Percentiles rank a stretch among this genome's conserved stretches.
Evolutionary conservation across 2,888 invertebrate species (phyloP).

Genomic region (Drosophila mimetica): DNA sequence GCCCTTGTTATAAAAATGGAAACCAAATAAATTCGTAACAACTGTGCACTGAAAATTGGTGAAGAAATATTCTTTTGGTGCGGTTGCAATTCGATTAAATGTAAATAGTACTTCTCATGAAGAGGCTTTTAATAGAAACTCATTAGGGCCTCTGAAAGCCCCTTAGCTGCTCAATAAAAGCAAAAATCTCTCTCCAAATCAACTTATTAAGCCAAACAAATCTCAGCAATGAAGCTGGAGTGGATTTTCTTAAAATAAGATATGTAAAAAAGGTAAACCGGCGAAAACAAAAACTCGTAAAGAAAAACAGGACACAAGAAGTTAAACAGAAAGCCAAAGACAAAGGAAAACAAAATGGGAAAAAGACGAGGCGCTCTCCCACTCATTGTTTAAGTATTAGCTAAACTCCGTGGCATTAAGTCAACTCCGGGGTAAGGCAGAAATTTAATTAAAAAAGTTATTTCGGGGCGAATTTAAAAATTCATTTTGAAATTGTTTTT

Average conservation of each 20-base stretch:
- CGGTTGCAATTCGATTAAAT: constrained; percentile 8
- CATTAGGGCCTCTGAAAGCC: neutral
- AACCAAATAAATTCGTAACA: constrained; percentile 21
- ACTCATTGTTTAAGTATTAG: constrained; percentile 42
- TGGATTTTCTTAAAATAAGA: neutral
- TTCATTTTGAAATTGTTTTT: constrained; percentile 28
- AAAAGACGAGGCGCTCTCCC: constrained; percentile 1
- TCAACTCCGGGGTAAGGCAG: constrained; percentile 7
- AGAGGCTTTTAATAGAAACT: neutral
- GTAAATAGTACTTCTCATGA: neutral
- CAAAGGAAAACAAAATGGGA: constrained; percentile 28
- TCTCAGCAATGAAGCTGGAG: neutral
- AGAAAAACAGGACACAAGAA: constrained; percentile 1
- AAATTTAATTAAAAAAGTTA: constrained; percentile 72
- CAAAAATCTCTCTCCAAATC: neutral
- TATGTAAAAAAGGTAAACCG: constrained; percentile 27
- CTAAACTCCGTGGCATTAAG: constrained; percentile 34
- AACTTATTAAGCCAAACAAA: constrained; percentile 7
- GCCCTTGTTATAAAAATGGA: constrained; percentile 26
- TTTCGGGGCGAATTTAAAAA: constrained; percentile 49
- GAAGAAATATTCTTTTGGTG: neutral
- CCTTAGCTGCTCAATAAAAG: neutral
- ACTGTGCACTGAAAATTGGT: neutral
- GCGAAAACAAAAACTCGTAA: constrained; percentile 1
- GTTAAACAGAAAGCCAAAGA: constrained; percentile 17